Evolutionary conservation across 1,140 invertebrate species (phyloP).

Genomic region (Sinella curviseta): DNA sequence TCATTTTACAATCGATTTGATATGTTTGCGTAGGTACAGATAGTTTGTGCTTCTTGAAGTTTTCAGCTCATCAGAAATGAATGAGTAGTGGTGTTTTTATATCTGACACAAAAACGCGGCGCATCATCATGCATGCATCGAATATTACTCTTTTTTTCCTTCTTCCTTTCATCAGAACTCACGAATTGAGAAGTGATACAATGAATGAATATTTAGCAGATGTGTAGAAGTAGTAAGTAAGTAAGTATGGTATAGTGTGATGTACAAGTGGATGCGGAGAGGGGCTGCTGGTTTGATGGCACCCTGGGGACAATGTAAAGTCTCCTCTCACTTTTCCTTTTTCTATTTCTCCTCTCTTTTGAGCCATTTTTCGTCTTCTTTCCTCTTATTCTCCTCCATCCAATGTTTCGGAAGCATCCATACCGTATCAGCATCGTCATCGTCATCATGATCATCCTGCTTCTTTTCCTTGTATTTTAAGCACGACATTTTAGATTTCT

Average conservation of each 20-base stretch:
- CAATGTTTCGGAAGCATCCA: not conserved
- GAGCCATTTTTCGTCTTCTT: not conserved
- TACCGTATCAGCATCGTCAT: not conserved
- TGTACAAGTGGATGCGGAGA: too few relatives aligned
- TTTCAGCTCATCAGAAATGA: too few relatives aligned
- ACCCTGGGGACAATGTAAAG: conserved; percentile 41
- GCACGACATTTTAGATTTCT: not conserved
- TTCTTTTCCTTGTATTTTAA: not conserved
- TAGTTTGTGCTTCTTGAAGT: too few relatives aligned
- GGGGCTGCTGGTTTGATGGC: conserved; percentile 41
- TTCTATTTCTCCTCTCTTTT: not conserved
- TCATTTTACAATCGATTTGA: too few relatives aligned
- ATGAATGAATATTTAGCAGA: not conserved
- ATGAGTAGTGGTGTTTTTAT: too few relatives aligned
- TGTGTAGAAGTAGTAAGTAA: too few relatives aligned
- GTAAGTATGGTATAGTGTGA: too few relatives aligned
- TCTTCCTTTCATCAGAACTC: not conserved
- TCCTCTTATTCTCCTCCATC: not conserved
- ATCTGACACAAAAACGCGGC: too few relatives aligned
- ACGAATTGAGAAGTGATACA: not conserved
- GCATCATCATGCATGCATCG: too few relatives aligned
- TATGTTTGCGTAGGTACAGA: too few relatives aligned
- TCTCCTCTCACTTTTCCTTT: conserved; percentile 31
- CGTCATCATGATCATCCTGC: not conserved
- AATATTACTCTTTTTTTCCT: not conserved